Base-by-base conservation (phyloP, 2,113 vertebrate genomes). In the Trachemys scripta region DNA sequence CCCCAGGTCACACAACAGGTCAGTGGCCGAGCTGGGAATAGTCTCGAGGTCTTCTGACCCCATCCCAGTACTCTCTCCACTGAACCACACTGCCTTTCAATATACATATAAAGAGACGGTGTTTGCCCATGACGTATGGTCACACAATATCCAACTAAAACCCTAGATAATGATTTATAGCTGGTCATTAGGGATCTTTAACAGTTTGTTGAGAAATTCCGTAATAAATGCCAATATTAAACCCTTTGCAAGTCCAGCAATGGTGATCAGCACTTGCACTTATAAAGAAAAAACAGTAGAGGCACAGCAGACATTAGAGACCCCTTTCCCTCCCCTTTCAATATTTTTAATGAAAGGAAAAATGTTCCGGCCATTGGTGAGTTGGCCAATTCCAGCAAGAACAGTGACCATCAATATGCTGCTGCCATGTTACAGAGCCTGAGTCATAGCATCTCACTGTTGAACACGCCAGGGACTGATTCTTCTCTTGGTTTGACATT, bases 161-260 rank as follows among this genome's bases (percentile, higher is more conserved):
- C 59, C 19, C 69, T 78, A 65, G 91, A 75, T 62, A 90, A 80
- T 65, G 56, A 91, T 93, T 53, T 80, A 82, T 86, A 94, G 57
- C 84, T 85, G 82, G 35, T 92, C 92, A 94, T 87, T 57, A 53
- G 93, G 95, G 85, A 94, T 95, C 92, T 94, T 3, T 51, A 83
- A 59, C 82, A 92, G 92, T 91, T 62, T 81, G 89, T 88, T 95
- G 93, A 95, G 54, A 80, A 92, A 94, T 97, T 94, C 90, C 31
- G 27, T 79, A 92, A 92, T 81, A 92, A 87, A 83, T 92, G 87
- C 83, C 82, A 92, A 92, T 91, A 91, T 87, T 84, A 96, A 95
- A 93, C 20, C 54, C 89, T 96, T 91, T 78, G 57, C 78, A 95
- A 82, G 82, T 92, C 89, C 85, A 42, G 31, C 57, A 62, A 45